Base-by-base conservation (phyloP, 2,113 vertebrate species). In the Psilopsiagon aymara region DNA sequence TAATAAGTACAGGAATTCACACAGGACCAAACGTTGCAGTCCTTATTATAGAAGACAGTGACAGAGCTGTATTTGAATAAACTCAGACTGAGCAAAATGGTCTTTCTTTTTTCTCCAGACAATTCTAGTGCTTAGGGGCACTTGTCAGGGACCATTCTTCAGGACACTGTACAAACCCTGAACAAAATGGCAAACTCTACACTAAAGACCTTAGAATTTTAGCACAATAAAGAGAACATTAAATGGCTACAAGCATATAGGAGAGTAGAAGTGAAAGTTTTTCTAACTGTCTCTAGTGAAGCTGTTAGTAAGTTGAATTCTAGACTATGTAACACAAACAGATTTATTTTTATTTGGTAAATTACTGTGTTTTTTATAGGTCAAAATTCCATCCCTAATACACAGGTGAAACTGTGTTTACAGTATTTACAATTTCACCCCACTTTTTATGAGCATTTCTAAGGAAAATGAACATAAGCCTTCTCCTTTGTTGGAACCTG, bases 101-200 rank as follows among this genome's bases (percentile, higher is more conserved):
- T 67, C 6, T 73, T 79, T 51, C 76, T 47, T 24, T 21, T 71
- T 60, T 64, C 47, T 83, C 31, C 39, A 67, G 87, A 82, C 63
- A 94, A 75, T 94, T 87, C 33, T 23, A 69, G 62, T 82, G 62
- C 86, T 85, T 57, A 82, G 74, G 80, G 84, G 84, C 57, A 62
- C 84, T 95, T 92, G 86, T 89, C 84, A 89, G 49, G 77, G 62
- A 55, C 86, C 57, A 49, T 89, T 95, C 83, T 81, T 88, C 77
- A 76, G 83, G 80, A 82, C 69, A 68, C 47, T 89, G 77, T 91
- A 79, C 86, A 84, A 95, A 86, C 47, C 55, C 78, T 49, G 51
- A 92, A 87, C 77, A 92, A 95, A 95, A 91, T 68, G 78, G 80
- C 91, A 79, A 86, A 77, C 73, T 73, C 67, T 85, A 11, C 46